Evolutionary conservation across 1,140 invertebrate species (phyloP).

Genomic region (Latrodectus geometricus): DNA sequence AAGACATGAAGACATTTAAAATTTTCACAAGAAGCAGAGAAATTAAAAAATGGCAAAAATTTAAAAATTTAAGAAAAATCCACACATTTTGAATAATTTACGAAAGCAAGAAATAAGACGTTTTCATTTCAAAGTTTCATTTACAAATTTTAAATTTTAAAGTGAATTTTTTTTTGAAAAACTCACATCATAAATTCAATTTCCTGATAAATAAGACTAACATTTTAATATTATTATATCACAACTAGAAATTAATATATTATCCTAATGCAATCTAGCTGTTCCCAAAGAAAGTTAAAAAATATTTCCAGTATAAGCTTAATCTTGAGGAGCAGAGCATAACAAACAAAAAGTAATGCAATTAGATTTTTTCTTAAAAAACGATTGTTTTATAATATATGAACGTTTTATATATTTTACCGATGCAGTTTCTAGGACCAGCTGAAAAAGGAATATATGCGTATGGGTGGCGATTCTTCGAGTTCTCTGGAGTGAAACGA

Average conservation of each 20-base stretch:
- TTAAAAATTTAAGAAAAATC: background rate
- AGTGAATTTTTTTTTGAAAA: too few relatives aligned
- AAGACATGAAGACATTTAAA: background rate
- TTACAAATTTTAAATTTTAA: too few relatives aligned
- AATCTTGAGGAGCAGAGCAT: too few relatives aligned
- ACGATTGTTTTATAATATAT: background rate
- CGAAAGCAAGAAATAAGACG: background rate
- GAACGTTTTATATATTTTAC: background rate
- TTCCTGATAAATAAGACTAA: too few relatives aligned
- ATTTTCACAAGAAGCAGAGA: background rate
- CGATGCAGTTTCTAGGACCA: slow-evolving; percentile 39
- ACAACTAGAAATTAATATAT: too few relatives aligned
- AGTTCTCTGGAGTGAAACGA: slow-evolving; percentile 19
- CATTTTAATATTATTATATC: too few relatives aligned
- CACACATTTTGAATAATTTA: background rate
- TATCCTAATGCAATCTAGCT: too few relatives aligned
- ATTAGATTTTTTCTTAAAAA: background rate
- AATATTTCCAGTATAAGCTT: too few relatives aligned
- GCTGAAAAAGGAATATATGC: slow-evolving; percentile 44
- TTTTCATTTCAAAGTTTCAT: too few relatives aligned
- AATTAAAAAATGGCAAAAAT: background rate
- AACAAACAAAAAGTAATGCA: background rate
- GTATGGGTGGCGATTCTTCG: too few relatives aligned
- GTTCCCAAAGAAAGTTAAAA: too few relatives aligned
- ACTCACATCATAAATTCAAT: too few relatives aligned